Evolutionary conservation across 2,113 vertebrate genomes (phyloP).

Genomic region (Peromyscus polionotus): DNA sequence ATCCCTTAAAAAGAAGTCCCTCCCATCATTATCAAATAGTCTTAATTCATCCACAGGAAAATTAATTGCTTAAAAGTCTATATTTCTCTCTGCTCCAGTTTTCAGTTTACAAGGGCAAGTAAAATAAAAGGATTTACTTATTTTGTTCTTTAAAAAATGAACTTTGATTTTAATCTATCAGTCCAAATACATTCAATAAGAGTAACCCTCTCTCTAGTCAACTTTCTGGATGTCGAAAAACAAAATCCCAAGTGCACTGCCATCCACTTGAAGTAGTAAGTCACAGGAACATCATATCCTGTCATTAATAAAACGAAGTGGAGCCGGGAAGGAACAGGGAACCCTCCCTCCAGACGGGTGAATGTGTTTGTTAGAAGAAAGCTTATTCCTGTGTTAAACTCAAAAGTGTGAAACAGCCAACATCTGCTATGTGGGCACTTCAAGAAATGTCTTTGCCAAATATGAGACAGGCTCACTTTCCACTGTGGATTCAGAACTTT

Average conservation of each 20-base stretch:
- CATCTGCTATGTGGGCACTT: conserved; percentile 34
- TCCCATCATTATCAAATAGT: conserved; percentile 27
- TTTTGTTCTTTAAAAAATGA: conserved; percentile 68
- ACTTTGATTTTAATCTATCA: conserved; percentile 66
- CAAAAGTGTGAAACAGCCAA: conserved; percentile 71
- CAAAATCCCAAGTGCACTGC: conserved; percentile 35
- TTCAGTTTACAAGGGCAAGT: conserved; percentile 53
- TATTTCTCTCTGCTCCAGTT: not conserved
- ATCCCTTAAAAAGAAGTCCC: conserved; percentile 29
- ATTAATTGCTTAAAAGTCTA: conserved; percentile 20
- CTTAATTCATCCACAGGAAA: conserved; percentile 53
- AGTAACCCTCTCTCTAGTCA: conserved; percentile 65
- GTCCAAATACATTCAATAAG: conserved; percentile 54
- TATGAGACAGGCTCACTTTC: conserved; percentile 77
- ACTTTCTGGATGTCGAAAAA: conserved; percentile 53
- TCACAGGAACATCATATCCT: conserved; percentile 62
- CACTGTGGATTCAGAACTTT: conserved; percentile 79
- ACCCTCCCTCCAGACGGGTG: conserved; percentile 53
- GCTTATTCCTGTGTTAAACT: conserved; percentile 11
- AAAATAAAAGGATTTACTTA: conserved; percentile 59
- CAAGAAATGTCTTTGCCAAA: conserved; percentile 70
- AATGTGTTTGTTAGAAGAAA: conserved; percentile 74
- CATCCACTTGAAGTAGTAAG: conserved; percentile 38
- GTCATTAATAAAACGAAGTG: not conserved
- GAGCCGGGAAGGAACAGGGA: not conserved